Percentiles rank a stretch among this genome's conserved stretches.
Conservation (phyloP, 1,140 invertebrate species). For the Atta cephalotes region DNA sequence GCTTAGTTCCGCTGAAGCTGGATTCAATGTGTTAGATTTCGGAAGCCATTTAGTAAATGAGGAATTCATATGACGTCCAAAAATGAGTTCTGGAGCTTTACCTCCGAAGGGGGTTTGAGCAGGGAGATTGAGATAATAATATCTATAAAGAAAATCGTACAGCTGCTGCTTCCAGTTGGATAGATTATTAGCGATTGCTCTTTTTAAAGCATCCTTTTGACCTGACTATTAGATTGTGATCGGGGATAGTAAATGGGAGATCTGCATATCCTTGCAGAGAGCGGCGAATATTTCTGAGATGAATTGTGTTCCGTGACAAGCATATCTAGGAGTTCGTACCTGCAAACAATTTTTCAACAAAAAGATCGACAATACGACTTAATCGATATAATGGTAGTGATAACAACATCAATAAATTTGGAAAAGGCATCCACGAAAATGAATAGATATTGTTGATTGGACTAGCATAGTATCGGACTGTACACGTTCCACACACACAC, state of each 20-base stretch:
- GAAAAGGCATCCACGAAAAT: not conserved
- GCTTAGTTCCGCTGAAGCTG: too few relatives aligned
- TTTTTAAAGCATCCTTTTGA: constrained; percentile 6
- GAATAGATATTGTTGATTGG: not conserved
- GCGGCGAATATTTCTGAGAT: not conserved
- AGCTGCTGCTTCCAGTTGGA: too few relatives aligned
- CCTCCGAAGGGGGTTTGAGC: too few relatives aligned
- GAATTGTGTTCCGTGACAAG: not conserved
- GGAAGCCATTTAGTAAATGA: too few relatives aligned
- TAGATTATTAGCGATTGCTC: not conserved
- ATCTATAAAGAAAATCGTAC: too few relatives aligned
- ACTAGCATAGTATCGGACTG: not conserved
- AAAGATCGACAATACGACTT: not conserved
- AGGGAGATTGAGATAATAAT: too few relatives aligned
- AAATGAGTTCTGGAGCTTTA: too few relatives aligned
- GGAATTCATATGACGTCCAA: too few relatives aligned
- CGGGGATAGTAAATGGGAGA: not conserved
- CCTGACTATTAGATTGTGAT: constrained; percentile 17
- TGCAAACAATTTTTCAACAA: not conserved
- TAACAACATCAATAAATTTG: not conserved
- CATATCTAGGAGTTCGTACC: not conserved
- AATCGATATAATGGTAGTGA: not conserved
- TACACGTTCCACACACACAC: not conserved
- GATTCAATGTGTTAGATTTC: too few relatives aligned
- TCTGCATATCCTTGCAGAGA: constrained; percentile 11